Conservation (phyloP, 1,140 invertebrate species). For the Steinernema feltiae region DNA sequence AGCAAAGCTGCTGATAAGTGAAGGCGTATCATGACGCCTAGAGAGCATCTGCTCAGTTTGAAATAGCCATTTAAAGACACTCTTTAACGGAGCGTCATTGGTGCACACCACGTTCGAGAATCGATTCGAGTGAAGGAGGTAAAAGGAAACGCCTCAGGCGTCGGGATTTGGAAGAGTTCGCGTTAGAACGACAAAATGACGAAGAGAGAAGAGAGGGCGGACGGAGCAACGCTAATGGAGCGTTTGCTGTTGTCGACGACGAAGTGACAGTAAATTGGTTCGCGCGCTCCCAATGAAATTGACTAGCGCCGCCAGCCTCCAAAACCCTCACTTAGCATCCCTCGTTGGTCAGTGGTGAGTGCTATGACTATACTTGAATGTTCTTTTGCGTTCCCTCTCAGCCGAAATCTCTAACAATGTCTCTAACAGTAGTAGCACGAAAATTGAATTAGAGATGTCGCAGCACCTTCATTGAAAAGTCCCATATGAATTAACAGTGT, state of each 20-base stretch:
- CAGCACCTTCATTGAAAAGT: neutral
- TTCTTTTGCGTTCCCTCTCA: neutral
- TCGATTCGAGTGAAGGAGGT: conserved; percentile 10
- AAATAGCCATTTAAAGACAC: neutral
- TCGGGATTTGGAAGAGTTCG: conserved; percentile 6
- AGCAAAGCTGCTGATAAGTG: neutral
- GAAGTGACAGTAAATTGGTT: neutral
- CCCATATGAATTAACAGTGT: no score
- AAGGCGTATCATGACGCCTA: neutral
- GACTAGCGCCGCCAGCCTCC: neutral
- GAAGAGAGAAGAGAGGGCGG: neutral
- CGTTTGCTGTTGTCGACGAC: neutral
- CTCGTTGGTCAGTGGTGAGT: neutral
- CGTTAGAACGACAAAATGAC: no score
- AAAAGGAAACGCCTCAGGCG: neutral
- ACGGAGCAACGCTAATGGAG: neutral
- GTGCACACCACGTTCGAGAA: neutral
- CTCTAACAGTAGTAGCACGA: neutral
- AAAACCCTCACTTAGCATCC: conserved; percentile 3
- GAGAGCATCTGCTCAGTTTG: neutral
- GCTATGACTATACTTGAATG: no score
- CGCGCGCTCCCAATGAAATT: neutral
- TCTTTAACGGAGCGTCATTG: neutral
- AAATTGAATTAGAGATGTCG: neutral
- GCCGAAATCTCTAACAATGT: neutral